Percentiles rank a stretch among this genome's conserved stretches.
Evolutionary conservation across 2,113 vertebrate genomes (phyloP).

Genomic region (Ciconia maguari): DNA sequence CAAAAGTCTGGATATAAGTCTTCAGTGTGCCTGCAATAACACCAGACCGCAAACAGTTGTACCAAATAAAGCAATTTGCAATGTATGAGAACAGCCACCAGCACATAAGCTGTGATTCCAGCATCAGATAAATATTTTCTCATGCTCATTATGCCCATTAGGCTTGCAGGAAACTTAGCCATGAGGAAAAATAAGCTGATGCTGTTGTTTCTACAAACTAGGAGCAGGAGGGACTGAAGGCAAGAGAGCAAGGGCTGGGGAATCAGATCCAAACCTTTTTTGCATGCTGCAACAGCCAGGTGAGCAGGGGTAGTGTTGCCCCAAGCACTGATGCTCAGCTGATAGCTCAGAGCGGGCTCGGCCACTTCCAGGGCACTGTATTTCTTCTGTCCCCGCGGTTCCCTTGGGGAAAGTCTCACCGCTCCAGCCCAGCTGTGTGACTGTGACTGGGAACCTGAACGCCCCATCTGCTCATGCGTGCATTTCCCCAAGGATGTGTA

Average conservation of each 20-base stretch:
- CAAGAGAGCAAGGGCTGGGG: not conserved
- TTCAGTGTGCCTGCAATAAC: not conserved
- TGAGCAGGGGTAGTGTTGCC: not conserved
- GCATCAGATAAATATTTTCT: not conserved
- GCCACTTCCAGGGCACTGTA: not conserved
- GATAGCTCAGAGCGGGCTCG: fast-evolving
- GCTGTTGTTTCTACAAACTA: not conserved
- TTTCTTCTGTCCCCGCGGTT: not conserved
- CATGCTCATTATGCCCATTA: not conserved
- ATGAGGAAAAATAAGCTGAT: not conserved
- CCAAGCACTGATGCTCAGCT: not conserved
- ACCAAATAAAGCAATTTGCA: constrained; percentile 9
- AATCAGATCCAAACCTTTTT: not conserved
- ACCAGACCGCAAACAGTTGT: not conserved
- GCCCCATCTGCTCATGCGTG: not conserved
- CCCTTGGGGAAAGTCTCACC: not conserved
- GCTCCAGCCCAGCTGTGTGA: not conserved
- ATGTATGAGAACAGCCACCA: not conserved
- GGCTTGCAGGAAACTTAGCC: not conserved
- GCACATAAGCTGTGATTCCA: not conserved
- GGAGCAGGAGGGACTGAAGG: not conserved
- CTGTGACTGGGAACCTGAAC: not conserved
- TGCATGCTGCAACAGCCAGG: not conserved
- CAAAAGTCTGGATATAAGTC: not conserved
- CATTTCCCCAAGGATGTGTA: not conserved